Evolutionary conservation across 2,797 vertebrate species (phyloP).

Genomic region (Sebastiscus tertius): DNA sequence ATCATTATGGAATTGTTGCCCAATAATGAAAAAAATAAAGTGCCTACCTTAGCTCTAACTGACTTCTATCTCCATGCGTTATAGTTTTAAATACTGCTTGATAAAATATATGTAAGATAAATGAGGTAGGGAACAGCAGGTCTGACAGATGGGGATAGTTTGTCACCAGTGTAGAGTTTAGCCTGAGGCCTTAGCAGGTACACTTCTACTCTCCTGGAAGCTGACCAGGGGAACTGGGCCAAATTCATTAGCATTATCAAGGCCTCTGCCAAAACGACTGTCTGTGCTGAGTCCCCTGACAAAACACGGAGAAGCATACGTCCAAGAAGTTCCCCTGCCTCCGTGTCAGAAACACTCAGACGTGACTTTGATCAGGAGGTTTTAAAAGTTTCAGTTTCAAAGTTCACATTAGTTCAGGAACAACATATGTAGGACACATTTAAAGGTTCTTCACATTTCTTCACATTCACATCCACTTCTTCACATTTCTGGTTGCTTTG

Average conservation of each 20-base stretch:
- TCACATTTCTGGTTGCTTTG: background rate
- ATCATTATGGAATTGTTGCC: too few relatives aligned
- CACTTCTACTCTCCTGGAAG: conserved; percentile 34
- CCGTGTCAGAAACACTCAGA: background rate
- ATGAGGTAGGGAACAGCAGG: conserved; percentile 24
- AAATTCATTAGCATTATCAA: conserved; percentile 51
- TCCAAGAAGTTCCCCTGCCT: background rate
- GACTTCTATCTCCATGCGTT: background rate
- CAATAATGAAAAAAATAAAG: background rate
- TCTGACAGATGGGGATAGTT: conserved; percentile 20
- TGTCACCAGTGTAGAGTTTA: conserved; percentile 28
- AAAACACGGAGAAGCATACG: conserved; percentile 25
- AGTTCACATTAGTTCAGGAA: background rate
- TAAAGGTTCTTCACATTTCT: background rate
- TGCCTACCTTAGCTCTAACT: background rate
- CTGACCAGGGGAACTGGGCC: conserved; percentile 45
- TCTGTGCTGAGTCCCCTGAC: conserved; percentile 19
- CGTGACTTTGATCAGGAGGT: background rate
- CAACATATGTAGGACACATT: background rate
- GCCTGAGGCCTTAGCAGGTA: conserved; percentile 19
- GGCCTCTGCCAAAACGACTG: conserved; percentile 39
- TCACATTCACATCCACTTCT: too few relatives aligned
- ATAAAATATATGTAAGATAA: conserved; percentile 14
- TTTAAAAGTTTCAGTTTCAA: conserved; percentile 5
- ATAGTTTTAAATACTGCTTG: conserved; percentile 1